These are phyloP conservation scores for Hoplostethus mediterraneus DNA, from an alignment of 2,797 vertebrate genomes.

Conservation along the genomic window DNA sequence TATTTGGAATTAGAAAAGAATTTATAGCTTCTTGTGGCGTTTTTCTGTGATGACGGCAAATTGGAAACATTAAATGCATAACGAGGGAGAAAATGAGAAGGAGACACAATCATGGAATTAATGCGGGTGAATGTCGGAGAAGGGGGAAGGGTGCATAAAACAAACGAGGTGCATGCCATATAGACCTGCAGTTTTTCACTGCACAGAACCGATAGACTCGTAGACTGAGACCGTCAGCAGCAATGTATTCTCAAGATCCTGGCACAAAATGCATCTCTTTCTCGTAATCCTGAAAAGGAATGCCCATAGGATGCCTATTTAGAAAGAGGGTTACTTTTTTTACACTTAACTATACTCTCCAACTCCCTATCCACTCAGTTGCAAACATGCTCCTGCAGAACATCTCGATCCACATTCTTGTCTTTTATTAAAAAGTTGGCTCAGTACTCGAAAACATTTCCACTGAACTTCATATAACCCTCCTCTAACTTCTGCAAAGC, in stretches of 20 bases:
- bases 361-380: constrained; percentile 69
- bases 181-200: constrained; percentile 40
- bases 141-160: constrained; percentile 68
- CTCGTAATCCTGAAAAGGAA: constrained; percentile 63
- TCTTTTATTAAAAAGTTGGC: constrained; percentile 82
- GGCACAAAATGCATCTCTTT: constrained; percentile 67
- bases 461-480: constrained; percentile 84
- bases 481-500: constrained; percentile 83
- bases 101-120: constrained; percentile 80
- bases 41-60: constrained; percentile 84
- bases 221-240: constrained; percentile 27
- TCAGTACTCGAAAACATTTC: constrained; percentile 73
- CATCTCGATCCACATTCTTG: constrained; percentile 76
- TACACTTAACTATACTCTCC: constrained; percentile 69
- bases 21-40: constrained; percentile 89
- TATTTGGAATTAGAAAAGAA: constrained; percentile 98
- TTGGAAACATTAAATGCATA: constrained; percentile 86
- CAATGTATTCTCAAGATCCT: constrained; percentile 47
- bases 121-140: constrained; percentile 79
- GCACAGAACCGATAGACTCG: constrained; percentile 15
- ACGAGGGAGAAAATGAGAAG: constrained; percentile 83
- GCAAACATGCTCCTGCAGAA: constrained; percentile 73
- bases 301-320: constrained; percentile 77
- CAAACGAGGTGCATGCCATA: constrained; percentile 59
- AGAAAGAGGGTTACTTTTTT: constrained; percentile 59